Percentiles rank a stretch among this genome's conserved stretches.
Conservation (phyloP, 2,888 invertebrate genomes). For the Candidula unifasciata region DNA sequence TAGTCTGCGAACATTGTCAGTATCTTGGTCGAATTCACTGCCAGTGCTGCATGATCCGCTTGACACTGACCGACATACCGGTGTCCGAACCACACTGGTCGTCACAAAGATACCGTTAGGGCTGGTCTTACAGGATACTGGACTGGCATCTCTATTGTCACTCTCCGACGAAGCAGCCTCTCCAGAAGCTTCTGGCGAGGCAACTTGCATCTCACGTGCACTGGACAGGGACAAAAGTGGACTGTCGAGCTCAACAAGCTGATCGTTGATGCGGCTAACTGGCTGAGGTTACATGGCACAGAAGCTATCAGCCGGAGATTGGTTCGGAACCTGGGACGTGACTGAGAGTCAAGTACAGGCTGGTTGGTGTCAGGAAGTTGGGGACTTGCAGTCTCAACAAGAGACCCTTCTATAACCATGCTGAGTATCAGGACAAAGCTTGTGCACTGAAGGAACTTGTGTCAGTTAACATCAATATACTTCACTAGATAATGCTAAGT, state of each 20-base stretch:
- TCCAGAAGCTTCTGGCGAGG: not conserved
- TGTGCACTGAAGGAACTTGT: too few relatives aligned
- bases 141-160: not conserved
- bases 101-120: not conserved
- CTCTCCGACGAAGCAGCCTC: slow-evolving; percentile 14
- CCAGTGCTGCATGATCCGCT: not conserved
- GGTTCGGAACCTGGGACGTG: slow-evolving; percentile 14
- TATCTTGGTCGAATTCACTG: not conserved
- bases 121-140: not conserved
- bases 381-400: not conserved
- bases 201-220: not conserved
- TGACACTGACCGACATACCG: not conserved
- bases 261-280: slow-evolving; percentile 9
- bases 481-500: too few relatives aligned
- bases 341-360: not conserved
- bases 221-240: not conserved
- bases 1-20: not conserved
- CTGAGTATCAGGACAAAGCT: too few relatives aligned
- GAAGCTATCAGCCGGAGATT: slow-evolving; percentile 36
- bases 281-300: slow-evolving; percentile 45
- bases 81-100: not conserved
- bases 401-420: slow-evolving; percentile 36
- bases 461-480: too few relatives aligned
- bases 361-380: not conserved
- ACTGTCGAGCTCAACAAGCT: not conserved